Percentiles rank a stretch among this genome's conserved stretches.
Evolutionary conservation across 2,888 invertebrate species (phyloP).

Genomic region (Melanostoma mellinum): DNA sequence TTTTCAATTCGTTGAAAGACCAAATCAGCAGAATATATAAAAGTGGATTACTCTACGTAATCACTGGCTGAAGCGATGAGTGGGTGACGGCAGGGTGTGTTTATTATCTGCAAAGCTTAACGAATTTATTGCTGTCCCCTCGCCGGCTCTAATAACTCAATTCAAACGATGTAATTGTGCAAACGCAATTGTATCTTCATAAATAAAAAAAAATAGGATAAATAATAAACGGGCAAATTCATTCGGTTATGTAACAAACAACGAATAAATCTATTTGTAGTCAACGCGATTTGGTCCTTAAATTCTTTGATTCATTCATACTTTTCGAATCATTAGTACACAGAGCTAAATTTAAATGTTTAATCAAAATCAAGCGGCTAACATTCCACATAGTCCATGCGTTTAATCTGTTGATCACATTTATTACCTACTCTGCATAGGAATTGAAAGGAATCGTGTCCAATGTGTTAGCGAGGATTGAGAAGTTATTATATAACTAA

Average conservation of each 20-base stretch:
- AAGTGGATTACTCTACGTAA: background rate
- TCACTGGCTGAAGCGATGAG: background rate
- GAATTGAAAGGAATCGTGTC: too few relatives aligned
- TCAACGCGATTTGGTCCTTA: background rate
- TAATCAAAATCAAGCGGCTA: too few relatives aligned
- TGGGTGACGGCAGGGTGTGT: background rate
- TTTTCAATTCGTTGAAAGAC: background rate
- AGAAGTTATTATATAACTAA: too few relatives aligned
- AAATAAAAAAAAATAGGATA: too few relatives aligned
- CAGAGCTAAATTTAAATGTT: background rate
- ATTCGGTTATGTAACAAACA: constrained; percentile 5
- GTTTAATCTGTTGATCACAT: too few relatives aligned
- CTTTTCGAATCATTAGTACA: background rate
- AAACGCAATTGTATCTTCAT: background rate
- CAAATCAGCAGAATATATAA: background rate
- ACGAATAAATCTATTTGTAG: background rate
- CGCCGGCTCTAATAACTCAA: background rate
- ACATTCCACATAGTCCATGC: too few relatives aligned
- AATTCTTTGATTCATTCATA: too few relatives aligned
- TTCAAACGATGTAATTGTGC: background rate
- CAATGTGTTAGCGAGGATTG: too few relatives aligned
- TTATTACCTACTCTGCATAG: too few relatives aligned
- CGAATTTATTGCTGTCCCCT: background rate
- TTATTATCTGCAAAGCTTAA: background rate
- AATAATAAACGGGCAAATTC: too few relatives aligned